Conservation (phyloP, 2,113 vertebrate species). For the Casuarius casuarius region DNA sequence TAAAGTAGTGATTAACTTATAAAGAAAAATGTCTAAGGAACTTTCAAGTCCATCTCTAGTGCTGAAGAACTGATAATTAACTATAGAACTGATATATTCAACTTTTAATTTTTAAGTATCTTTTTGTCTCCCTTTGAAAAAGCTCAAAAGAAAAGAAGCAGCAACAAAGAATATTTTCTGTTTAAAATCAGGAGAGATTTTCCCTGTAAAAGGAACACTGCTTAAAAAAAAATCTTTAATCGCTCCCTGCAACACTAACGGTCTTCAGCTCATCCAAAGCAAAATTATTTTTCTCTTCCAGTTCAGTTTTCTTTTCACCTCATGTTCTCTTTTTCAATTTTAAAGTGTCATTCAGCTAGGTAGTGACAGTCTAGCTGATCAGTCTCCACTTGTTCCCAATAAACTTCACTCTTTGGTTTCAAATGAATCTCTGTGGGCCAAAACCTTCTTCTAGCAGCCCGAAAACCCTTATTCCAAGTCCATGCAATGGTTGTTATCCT, state of each 20-base stretch:
- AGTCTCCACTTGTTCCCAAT: not conserved
- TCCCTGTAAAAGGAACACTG: not conserved
- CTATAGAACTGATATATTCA: not conserved
- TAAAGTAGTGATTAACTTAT: not conserved
- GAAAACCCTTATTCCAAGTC: not conserved
- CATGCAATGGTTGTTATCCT: not conserved
- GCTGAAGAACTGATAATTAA: not conserved
- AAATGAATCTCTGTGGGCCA: not conserved
- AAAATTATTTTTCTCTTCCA: not conserved
- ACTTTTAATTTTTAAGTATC: not conserved
- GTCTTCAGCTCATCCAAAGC: not conserved
- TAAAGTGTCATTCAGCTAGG: not conserved
- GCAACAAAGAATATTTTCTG: not conserved
- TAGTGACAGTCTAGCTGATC: accelerated
- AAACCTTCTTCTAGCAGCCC: not conserved
- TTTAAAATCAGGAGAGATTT: not conserved
- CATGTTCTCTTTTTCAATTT: not conserved
- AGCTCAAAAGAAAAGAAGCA: not conserved
- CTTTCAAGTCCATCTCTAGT: not conserved
- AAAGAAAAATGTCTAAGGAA: not conserved
- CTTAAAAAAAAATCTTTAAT: not conserved
- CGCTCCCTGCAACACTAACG: not conserved
- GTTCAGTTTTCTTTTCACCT: not conserved
- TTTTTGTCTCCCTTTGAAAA: constrained; percentile 7
- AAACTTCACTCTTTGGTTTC: not conserved